These are phyloP conservation scores for Antennarius striatus DNA, from an alignment of 2,113 vertebrate genomes.

Conservation along the genomic window DNA sequence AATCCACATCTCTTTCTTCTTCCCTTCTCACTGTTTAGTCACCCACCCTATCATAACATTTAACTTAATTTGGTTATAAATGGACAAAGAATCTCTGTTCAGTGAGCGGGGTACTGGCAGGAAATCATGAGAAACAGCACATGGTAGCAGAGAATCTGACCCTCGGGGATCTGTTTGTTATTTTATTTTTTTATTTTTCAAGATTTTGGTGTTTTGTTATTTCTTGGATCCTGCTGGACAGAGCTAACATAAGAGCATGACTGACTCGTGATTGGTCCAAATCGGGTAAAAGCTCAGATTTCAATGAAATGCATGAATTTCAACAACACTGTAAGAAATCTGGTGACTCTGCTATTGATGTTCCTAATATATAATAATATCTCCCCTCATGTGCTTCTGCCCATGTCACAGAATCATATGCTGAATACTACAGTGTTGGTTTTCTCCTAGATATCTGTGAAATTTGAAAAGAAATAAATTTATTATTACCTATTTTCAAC, in stretches of 20 bases:
- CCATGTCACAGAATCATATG: neutral
- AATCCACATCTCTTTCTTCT: neutral
- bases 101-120: slow-evolving; percentile 4
- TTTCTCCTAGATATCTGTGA: neutral
- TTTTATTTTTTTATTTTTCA: neutral
- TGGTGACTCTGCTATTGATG: too few species aligned
- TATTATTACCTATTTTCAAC: too few species aligned
- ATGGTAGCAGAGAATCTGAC: slow-evolving; percentile 38
- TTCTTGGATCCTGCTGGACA: neutral
- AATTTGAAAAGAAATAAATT: slow-evolving; percentile 6
- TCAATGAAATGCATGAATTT: slow-evolving; percentile 11
- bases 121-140: slow-evolving; percentile 56
- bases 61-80: slow-evolving; percentile 35
- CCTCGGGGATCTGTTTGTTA: slow-evolving; percentile 25
- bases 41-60: slow-evolving; percentile 16
- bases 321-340: neutral
- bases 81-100: slow-evolving; percentile 53
- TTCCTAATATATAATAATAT: too few species aligned
- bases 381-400: neutral
- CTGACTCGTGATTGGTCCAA: slow-evolving; percentile 15
- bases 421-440: neutral
- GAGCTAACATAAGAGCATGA: slow-evolving; percentile 3
- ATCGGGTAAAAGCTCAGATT: neutral
- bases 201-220: slow-evolving; percentile 8
- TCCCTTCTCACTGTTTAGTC: neutral